Evolutionary conservation across 2,888 invertebrate species (phyloP).

Genomic region (Odiellus spinosus): DNA sequence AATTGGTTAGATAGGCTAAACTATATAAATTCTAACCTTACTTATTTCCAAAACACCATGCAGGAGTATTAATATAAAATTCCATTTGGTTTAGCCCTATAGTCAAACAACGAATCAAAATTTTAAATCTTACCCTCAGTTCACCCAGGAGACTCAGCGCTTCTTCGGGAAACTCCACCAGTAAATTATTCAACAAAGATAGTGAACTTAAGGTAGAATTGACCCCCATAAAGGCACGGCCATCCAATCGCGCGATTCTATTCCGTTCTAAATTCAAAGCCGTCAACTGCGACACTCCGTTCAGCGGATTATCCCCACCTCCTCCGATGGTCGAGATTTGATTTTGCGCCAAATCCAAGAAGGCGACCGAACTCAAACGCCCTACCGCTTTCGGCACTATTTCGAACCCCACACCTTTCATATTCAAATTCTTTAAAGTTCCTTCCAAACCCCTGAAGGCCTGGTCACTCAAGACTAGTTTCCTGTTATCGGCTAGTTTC

Average conservation of each 20-base stretch:
- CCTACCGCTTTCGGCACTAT: slow-evolving; percentile 60
- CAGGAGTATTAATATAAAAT: too few relatives aligned
- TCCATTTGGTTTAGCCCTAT: too few relatives aligned
- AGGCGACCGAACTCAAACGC: slow-evolving; percentile 61
- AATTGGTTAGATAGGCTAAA: too few relatives aligned
- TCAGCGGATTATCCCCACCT: slow-evolving; percentile 38
- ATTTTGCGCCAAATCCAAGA: slow-evolving; percentile 76
- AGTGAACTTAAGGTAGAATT: slow-evolving; percentile 67
- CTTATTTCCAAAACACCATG: too few relatives aligned
- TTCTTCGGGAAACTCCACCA: slow-evolving; percentile 68
- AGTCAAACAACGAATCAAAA: too few relatives aligned
- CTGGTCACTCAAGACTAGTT: slow-evolving; percentile 50
- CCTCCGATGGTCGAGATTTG: slow-evolving; percentile 51
- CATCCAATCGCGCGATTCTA: slow-evolving; percentile 56
- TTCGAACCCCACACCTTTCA: slow-evolving; percentile 70
- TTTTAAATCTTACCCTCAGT: slow-evolving; percentile 41
- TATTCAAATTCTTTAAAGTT: slow-evolving; percentile 68
- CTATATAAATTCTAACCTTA: too few relatives aligned
- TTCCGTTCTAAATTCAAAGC: slow-evolving; percentile 77
- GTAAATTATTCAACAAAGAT: slow-evolving; percentile 70
- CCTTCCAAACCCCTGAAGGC: slow-evolving; percentile 64
- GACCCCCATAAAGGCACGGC: slow-evolving; percentile 61
- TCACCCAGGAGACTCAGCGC: slow-evolving; percentile 61
- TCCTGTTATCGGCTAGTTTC: slow-evolving; percentile 66
- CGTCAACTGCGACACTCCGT: slow-evolving; percentile 46